Percentiles rank a stretch among this genome's conserved stretches.
phyloP scores from a whole-genome alignment of 2,113 vertebrate genomes.

The Pygoscelis antarcticus region DNA sequence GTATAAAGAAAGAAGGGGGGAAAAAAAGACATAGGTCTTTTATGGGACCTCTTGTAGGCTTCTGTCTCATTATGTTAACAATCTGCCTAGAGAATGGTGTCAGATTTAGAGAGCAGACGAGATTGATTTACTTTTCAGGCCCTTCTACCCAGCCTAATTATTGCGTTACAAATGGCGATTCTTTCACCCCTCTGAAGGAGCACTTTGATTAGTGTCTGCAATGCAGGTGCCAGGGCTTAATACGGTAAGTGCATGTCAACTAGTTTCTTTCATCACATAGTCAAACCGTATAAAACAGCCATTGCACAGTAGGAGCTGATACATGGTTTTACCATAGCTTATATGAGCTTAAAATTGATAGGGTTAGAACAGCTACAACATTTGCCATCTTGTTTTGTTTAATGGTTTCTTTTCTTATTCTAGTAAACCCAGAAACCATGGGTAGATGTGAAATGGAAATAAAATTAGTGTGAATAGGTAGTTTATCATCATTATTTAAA shows the following conservation, averaged over 20 bases:
- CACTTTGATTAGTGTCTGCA: conserved; percentile 77
- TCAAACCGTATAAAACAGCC: conserved; percentile 43
- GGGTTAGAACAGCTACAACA: background rate
- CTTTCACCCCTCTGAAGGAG: conserved; percentile 76
- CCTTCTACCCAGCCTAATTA: conserved; percentile 79
- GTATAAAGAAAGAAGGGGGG: conserved; percentile 35
- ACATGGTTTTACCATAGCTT: background rate
- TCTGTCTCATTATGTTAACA: conserved; percentile 82
- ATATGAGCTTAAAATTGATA: conserved; percentile 17
- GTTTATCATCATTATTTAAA: background rate
- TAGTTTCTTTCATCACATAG: conserved; percentile 58
- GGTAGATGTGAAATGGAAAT: background rate
- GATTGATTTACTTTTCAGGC: conserved; percentile 80
- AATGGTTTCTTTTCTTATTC: background rate
- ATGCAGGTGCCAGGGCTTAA: conserved; percentile 73
- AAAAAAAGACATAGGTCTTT: conserved; percentile 43
- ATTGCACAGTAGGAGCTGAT: background rate
- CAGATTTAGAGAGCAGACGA: conserved; percentile 73
- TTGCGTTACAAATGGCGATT: conserved; percentile 79
- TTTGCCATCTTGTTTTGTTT: background rate
- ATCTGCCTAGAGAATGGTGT: conserved; percentile 76
- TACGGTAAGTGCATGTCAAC: conserved; percentile 76
- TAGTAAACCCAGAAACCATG: background rate
- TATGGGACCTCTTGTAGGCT: conserved; percentile 67
- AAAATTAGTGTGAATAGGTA: background rate